Percentiles rank a stretch among this genome's conserved stretches.
Evolutionary conservation across 2,888 invertebrate species (phyloP).

Genomic region (Macaria liturata): DNA sequence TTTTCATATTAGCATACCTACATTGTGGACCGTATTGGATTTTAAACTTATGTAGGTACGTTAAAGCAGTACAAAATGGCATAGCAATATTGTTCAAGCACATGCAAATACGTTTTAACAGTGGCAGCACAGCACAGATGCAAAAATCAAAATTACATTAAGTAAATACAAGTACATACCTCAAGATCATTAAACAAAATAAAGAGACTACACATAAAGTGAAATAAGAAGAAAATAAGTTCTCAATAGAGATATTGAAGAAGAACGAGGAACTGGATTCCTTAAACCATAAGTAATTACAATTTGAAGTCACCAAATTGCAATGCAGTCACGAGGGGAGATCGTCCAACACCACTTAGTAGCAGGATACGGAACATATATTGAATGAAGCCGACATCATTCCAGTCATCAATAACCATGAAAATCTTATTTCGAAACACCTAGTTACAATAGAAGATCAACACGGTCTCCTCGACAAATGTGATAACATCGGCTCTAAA

Average conservation of each 20-base stretch:
- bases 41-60: too few relatives aligned
- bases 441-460: constrained; percentile 65
- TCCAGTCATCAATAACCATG: constrained; percentile 49
- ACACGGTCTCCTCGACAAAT: constrained; percentile 42
- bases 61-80: too few relatives aligned
- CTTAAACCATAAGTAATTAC: constrained; percentile 82
- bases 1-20: too few relatives aligned
- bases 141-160: constrained; percentile 31
- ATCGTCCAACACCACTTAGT: constrained; percentile 75
- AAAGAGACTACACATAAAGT: constrained; percentile 44
- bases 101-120: constrained; percentile 16
- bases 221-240: constrained; percentile 14
- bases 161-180: constrained; percentile 40
- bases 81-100: not conserved
- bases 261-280: constrained; percentile 80
- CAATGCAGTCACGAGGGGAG: constrained; percentile 85
- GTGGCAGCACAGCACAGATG: constrained; percentile 30
- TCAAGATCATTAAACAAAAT: constrained; percentile 40
- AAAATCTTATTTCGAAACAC: constrained; percentile 65
- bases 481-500: constrained; percentile 53
- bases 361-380: constrained; percentile 43
- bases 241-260: constrained; percentile 60
- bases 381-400: constrained; percentile 51
- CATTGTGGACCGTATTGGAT: too few relatives aligned
- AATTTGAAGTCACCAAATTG: constrained; percentile 83